phyloP scores from a whole-genome alignment of 2,113 vertebrate species.

The Microtus oregoni region DNA sequence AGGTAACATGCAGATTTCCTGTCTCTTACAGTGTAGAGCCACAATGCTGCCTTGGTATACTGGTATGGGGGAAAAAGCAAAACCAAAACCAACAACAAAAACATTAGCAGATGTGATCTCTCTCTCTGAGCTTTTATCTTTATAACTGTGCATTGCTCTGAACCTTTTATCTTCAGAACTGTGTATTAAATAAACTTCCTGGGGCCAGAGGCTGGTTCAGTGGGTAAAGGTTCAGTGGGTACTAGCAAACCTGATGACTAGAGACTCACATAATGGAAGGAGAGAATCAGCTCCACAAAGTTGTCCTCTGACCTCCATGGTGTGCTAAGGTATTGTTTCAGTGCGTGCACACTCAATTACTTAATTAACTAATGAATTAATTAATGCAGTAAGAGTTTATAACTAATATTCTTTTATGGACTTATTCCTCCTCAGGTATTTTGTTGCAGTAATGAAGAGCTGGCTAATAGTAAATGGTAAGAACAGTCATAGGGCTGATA shows the following conservation, averaged over 20 bases:
- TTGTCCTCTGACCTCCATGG: not conserved
- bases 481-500: not conserved
- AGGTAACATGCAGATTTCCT: not conserved
- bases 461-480: not conserved
- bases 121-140: not conserved
- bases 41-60: not conserved
- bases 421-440: not conserved
- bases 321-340: not conserved
- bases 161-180: not conserved
- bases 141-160: not conserved
- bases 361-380: not conserved
- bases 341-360: not conserved
- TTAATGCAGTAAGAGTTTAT: not conserved
- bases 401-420: not conserved
- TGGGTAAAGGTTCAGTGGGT: not conserved
- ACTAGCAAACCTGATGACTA: not conserved
- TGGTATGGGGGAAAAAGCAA: not conserved
- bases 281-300: not conserved
- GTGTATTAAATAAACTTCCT: not conserved
- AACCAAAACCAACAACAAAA: not conserved
- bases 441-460: not conserved
- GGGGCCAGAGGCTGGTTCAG: not conserved
- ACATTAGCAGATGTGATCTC: not conserved
- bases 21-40: not conserved
- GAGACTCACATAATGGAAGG: not conserved